Conservation (phyloP, 1,140 invertebrate species). For the Luehdorfia chinensis region DNA sequence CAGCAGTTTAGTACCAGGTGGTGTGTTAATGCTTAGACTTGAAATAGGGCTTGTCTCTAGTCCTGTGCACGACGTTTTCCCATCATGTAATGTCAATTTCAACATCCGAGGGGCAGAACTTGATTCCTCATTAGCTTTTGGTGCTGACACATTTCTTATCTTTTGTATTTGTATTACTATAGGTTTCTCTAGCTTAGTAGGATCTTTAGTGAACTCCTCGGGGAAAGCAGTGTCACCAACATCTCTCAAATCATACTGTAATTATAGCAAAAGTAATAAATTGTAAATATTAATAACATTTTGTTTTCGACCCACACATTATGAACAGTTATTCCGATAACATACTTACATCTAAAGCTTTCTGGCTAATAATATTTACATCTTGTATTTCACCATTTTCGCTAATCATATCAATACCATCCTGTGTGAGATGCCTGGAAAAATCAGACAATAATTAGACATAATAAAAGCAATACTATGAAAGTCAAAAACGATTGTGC, state of each 20-base stretch:
- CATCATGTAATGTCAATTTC: constrained; percentile 90
- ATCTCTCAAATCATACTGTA: constrained; percentile 88
- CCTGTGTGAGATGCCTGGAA: constrained; percentile 83
- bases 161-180: constrained; percentile 93
- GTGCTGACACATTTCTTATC: constrained; percentile 90
- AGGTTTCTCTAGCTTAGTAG: constrained; percentile 80
- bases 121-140: constrained; percentile 94
- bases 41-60: constrained; percentile 84
- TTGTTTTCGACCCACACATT: constrained; percentile 1
- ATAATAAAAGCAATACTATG: constrained; percentile 21
- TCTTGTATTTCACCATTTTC: constrained; percentile 82
- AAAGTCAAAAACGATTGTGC: constrained; percentile 13
- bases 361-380: constrained; percentile 80
- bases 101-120: constrained; percentile 88
- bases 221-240: constrained; percentile 81
- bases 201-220: constrained; percentile 79
- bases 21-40: constrained; percentile 83
- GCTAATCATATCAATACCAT: constrained; percentile 81
- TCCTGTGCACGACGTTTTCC: constrained; percentile 86
- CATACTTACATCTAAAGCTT: constrained; percentile 85
- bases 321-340: constrained; percentile 9
- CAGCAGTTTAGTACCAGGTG: constrained; percentile 86
- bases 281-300: constrained; percentile 9
- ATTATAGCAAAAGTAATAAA: constrained; percentile 32
- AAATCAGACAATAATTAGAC: constrained; percentile 40